These are phyloP conservation scores for Nesogale talazaci DNA, from an alignment of 2,113 vertebrate genomes.

Conservation along the genomic window DNA sequence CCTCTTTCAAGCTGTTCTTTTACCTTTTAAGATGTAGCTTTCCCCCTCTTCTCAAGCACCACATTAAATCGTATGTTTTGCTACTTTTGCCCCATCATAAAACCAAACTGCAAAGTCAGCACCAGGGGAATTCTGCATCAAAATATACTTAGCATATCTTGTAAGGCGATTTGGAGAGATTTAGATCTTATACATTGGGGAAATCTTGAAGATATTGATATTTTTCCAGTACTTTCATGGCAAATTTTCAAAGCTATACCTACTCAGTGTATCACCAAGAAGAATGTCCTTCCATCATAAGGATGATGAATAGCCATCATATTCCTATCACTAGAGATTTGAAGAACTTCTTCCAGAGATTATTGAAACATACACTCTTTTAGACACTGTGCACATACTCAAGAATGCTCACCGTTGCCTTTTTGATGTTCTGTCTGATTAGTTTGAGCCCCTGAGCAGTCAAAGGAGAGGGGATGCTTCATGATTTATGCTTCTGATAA, in stretches of 20 bases:
- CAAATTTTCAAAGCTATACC: constrained; percentile 93
- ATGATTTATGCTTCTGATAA: constrained; percentile 48
- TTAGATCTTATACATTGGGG: constrained; percentile 97
- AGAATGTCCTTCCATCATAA: constrained; percentile 95
- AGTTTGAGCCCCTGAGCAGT: constrained; percentile 92
- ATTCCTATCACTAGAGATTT: constrained; percentile 93
- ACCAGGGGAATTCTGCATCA: constrained; percentile 96
- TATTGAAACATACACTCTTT: constrained; percentile 92
- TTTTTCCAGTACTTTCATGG: constrained; percentile 99
- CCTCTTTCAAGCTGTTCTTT: constrained; percentile 89
- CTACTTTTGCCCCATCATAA: constrained; percentile 97
- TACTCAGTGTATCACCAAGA: constrained; percentile 87
- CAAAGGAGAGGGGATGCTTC: constrained; percentile 85
- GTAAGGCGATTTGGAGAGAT: constrained; percentile 97
- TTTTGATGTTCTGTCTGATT: constrained; percentile 97
- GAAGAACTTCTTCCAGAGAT: constrained; percentile 95
- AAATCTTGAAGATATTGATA: constrained; percentile 98
- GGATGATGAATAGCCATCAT: constrained; percentile 91
- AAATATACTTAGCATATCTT: constrained; percentile 95
- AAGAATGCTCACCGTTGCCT: constrained; percentile 88
- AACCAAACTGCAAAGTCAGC: constrained; percentile 97
- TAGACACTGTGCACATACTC: constrained; percentile 97
- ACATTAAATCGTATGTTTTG: constrained; percentile 90
- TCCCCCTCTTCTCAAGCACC: constrained; percentile 94
- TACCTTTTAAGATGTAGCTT: constrained; percentile 93